phyloP scores from a whole-genome alignment of 2,797 vertebrate species.

The Sciurus vulgaris region DNA sequence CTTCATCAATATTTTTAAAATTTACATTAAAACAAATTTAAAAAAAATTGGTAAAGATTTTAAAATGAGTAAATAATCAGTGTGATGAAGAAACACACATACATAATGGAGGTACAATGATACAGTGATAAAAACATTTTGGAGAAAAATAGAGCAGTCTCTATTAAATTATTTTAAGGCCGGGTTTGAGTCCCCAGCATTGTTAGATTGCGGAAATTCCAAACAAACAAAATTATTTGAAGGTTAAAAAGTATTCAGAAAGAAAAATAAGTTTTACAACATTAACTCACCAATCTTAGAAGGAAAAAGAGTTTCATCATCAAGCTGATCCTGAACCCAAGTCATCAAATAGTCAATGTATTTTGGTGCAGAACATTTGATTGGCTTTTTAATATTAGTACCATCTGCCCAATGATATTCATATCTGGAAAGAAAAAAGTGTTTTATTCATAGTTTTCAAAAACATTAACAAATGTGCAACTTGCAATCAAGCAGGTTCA shows the following conservation, averaged over 20 bases:
- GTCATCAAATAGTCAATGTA: conserved; percentile 99
- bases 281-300: conserved; percentile 95
- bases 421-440: conserved; percentile 89
- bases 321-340: conserved; percentile 98
- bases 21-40: conserved; percentile 23
- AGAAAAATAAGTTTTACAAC: conserved; percentile 28
- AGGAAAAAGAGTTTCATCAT: conserved; percentile 97
- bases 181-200: too few species aligned
- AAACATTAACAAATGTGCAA: conserved; percentile 60
- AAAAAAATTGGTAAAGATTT: conserved; percentile 33
- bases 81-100: conserved; percentile 31
- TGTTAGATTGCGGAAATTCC: too few species aligned
- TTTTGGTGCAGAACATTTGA: conserved; percentile 97
- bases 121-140: background rate
- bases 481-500: conserved; percentile 56
- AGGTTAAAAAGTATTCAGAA: conserved; percentile 32
- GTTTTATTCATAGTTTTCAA: conserved; percentile 56
- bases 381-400: conserved; percentile 98
- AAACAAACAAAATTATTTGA: background rate
- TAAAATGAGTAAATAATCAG: conserved; percentile 1
- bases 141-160: background rate
- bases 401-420: conserved; percentile 99
- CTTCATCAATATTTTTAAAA: conserved; percentile 26
- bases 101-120: background rate
- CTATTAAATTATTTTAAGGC: background rate